Percentiles rank a stretch among this genome's conserved stretches.
Conservation (phyloP, 2,113 vertebrate species). For the Gulo gulo region DNA sequence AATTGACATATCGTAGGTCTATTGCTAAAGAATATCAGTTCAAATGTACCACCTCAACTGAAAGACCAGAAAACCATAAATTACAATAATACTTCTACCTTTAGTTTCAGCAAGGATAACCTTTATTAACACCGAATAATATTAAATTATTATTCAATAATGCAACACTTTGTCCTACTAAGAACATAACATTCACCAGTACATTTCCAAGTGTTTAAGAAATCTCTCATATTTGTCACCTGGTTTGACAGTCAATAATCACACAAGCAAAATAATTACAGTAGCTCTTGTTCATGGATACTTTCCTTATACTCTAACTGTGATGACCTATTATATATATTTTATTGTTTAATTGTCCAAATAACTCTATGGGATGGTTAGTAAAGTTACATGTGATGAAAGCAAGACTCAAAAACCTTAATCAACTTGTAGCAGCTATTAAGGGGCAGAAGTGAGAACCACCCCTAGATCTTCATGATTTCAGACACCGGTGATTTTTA, state of each 20-base stretch:
- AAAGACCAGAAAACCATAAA: not conserved
- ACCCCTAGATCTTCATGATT: not conserved
- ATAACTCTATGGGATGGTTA: not conserved
- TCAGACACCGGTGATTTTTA: not conserved
- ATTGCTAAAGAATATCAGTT: not conserved
- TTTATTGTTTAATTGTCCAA: not conserved
- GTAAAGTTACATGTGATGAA: not conserved
- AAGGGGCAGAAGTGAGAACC: not conserved
- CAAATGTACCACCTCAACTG: not conserved
- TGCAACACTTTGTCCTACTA: not conserved
- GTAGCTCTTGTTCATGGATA: not conserved
- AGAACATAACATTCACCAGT: not conserved
- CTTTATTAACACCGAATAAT: not conserved
- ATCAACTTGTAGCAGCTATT: not conserved
- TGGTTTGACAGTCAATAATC: not conserved
- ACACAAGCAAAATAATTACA: not conserved
- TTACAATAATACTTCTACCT: not conserved
- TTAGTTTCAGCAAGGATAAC: not conserved
- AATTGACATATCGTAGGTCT: not conserved
- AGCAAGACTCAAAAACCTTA: not conserved
- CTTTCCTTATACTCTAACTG: not conserved
- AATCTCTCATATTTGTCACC: not conserved
- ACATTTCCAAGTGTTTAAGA: not conserved
- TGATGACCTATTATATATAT: not conserved
- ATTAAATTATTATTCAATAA: not conserved